A percentile compares a stretch with the other conserved stretches of the same genome.
Conservation (phyloP, 1,140 invertebrate species). For the Pygmarrhopalites habei region DNA sequence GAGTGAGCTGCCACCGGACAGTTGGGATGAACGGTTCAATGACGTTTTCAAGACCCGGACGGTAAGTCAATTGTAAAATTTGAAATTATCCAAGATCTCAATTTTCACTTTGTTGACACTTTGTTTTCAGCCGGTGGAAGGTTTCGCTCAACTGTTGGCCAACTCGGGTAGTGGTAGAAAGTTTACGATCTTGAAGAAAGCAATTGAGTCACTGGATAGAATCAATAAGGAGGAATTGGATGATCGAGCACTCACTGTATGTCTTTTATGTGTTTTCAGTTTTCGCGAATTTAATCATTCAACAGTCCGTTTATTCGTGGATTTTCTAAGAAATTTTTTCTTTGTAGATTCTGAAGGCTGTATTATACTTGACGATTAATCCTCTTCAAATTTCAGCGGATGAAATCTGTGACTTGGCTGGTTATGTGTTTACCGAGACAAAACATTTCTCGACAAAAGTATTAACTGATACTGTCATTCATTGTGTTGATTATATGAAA, state of each 20-base stretch:
- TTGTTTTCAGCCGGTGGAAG: no score
- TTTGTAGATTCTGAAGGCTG: neutral
- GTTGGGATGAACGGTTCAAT: no score
- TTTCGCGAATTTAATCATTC: neutral
- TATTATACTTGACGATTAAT: neutral
- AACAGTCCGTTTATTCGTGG: neutral
- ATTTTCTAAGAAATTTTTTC: neutral
- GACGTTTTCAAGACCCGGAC: no score
- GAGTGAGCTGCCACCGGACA: no score
- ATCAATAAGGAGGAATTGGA: no score
- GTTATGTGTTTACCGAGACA: constrained; percentile 17
- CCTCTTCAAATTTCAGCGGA: neutral
- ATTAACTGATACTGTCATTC: neutral
- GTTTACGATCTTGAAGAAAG: no score
- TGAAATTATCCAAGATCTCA: no score
- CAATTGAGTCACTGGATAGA: neutral
- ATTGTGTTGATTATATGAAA: constrained; percentile 24
- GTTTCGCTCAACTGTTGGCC: no score
- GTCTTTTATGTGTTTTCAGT: neutral
- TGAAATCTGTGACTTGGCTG: constrained; percentile 16
- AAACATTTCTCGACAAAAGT: constrained; percentile 22
- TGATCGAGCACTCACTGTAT: no score
- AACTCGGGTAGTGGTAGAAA: no score
- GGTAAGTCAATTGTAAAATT: no score
- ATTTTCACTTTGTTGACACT: no score